phyloP scores from a whole-genome alignment of 2,888 invertebrate genomes.

The Melieria omissa region DNA sequence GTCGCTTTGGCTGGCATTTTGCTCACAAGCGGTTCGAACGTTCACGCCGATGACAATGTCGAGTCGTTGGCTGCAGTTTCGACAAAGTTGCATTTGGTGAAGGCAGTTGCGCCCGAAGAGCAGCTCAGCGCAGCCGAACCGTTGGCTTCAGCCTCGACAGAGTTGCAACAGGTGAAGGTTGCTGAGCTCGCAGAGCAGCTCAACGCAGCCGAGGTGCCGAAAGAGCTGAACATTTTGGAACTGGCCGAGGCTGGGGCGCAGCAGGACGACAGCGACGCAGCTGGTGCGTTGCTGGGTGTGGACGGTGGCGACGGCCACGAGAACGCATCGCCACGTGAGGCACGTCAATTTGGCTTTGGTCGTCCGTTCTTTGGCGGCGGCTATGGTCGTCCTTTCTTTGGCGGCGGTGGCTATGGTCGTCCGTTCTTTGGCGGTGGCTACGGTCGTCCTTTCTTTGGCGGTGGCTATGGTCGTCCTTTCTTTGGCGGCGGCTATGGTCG shows the following conservation, averaged over 20 bases:
- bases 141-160: too few relatives aligned
- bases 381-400: slow-evolving; percentile 16
- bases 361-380: slow-evolving; percentile 30
- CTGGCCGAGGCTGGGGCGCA: background rate
- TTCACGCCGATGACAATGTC: too few relatives aligned
- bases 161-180: too few relatives aligned
- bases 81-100: too few relatives aligned
- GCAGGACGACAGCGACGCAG: background rate
- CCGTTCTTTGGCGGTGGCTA: slow-evolving; percentile 38
- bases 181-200: too few relatives aligned
- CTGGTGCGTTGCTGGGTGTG: slow-evolving; percentile 38
- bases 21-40: too few relatives aligned
- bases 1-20: too few relatives aligned
- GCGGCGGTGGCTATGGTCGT: slow-evolving; percentile 24
- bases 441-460: slow-evolving; percentile 19
- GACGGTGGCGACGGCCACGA: slow-evolving; percentile 40
- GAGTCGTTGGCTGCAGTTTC: too few relatives aligned
- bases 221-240: background rate
- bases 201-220: background rate
- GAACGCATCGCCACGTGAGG: slow-evolving; percentile 32
- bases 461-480: slow-evolving; percentile 42
- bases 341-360: slow-evolving; percentile 43
- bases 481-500: slow-evolving; percentile 40
- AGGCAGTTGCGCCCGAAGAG: too few relatives aligned
- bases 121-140: too few relatives aligned